A percentile compares a stretch with the other conserved stretches of the same genome.
Conservation (phyloP, 2,113 vertebrate species). For the Pseudolaguvia tuberculata region DNA sequence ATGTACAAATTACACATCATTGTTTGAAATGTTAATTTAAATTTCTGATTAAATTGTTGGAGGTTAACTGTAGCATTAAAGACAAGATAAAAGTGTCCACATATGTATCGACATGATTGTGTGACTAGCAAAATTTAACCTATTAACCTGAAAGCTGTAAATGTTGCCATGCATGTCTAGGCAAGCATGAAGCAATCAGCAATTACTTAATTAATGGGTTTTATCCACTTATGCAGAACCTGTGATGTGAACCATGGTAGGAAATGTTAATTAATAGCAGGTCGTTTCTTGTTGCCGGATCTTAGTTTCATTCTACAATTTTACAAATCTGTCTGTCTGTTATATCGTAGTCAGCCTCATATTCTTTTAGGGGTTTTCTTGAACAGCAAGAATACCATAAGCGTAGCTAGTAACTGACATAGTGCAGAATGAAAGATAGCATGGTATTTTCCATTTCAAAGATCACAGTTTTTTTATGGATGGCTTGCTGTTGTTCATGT, state of each 20-base stretch:
- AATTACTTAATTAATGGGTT: conserved; percentile 64
- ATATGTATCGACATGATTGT: too few relatives aligned
- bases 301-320: neutral
- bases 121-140: neutral
- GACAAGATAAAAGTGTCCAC: too few relatives aligned
- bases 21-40: too few relatives aligned
- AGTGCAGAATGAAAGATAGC: conserved; percentile 3
- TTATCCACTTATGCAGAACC: conserved; percentile 51
- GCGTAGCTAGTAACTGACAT: conserved; percentile 12
- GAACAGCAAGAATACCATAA: neutral
- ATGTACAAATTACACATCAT: too few relatives aligned
- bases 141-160: neutral
- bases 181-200: conserved; percentile 48
- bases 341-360: neutral
- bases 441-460: neutral
- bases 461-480: neutral
- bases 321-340: neutral
- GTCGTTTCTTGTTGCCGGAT: neutral
- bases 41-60: too few relatives aligned
- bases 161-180: conserved; percentile 5
- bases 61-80: too few relatives aligned
- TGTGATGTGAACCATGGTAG: neutral
- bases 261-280: neutral
- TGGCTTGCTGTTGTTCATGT: neutral
- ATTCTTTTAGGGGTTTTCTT: neutral